Base-by-base conservation (phyloP, 1,140 invertebrate genomes). In the Camponotus floridanus region DNA sequence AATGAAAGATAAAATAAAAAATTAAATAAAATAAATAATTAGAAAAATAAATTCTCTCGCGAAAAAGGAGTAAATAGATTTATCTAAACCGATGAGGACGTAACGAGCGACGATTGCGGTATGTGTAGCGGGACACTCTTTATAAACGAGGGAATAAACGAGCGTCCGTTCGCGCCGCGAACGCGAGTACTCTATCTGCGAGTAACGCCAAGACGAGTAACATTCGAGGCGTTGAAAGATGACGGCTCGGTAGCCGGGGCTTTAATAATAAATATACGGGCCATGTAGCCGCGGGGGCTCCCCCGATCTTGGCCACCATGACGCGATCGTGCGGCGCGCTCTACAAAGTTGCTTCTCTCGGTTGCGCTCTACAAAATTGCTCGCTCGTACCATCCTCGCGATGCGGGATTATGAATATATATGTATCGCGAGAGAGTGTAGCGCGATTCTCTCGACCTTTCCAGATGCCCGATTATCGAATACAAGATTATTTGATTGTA, bases 311-410 rank as follows among this genome's bases (percentile, higher is more conserved):
- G 87, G 62, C 64, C 76, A 68, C 81, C 67, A 62, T 80, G 8
- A 65, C 42, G 83, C n/a, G 31, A 79, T 87, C 55, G 48, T 15
- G 68, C 36, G 48, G 55, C 36, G n/a, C 79, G 70, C 70, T 73
- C 70, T 70, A 86, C 86, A 88, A 86, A 88, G 61, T 83, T 76
- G 51, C 84, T 31, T 86, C 84, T 62, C 76, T 62, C 64, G 76
- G 84, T 86, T 81, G 84, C 62, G 88, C 68, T 90, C 74, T 85
- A 87, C 88, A 90, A 85, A 90, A 65, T 71, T 81, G 80, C 76
- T 59, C 48, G 42, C 59, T 70, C 71, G 61, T n/a, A 59, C 59
- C 48, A 42, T 31, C 26, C 15, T 31, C 51, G 68, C 33, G 61
- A 76, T 57, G 73, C 76, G 62, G 61, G 81, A 85, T 59, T 76